Conservation (phyloP, 2,797 vertebrate species). For the Cyclura pinguis region DNA sequence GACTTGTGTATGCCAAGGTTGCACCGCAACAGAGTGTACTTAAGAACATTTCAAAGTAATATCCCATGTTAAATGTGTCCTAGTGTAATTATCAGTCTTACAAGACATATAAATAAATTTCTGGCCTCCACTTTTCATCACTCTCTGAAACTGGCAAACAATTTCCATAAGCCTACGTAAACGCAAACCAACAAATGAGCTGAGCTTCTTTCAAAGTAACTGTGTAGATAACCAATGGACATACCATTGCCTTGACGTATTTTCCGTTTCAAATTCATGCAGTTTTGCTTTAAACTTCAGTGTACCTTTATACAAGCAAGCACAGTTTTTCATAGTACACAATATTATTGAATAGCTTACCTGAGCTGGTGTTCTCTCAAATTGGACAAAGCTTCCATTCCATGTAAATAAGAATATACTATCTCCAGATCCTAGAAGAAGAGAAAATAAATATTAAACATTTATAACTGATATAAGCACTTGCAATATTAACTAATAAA, state of each 20-base stretch:
- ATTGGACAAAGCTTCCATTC: constrained; percentile 98
- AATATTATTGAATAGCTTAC: constrained; percentile 75
- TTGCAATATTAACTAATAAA: constrained; percentile 41
- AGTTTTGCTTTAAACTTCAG: not conserved
- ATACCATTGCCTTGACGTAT: not conserved
- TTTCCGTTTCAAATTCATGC: not conserved
- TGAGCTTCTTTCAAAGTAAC: too few species aligned
- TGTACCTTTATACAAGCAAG: not conserved
- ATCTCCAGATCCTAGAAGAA: constrained; percentile 94
- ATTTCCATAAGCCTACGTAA: too few species aligned
- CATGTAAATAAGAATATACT: constrained; percentile 97
- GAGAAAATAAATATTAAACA: constrained; percentile 60
- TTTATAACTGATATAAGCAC: constrained; percentile 21
- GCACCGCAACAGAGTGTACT: too few species aligned
- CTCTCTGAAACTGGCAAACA: too few species aligned
- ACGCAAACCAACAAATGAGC: too few species aligned
- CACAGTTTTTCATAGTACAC: not conserved
- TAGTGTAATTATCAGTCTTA: too few species aligned
- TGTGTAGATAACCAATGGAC: too few species aligned
- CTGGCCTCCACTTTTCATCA: too few species aligned
- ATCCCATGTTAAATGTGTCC: too few species aligned
- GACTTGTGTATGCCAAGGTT: too few species aligned
- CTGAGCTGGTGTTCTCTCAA: constrained; percentile 96
- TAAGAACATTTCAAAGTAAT: too few species aligned
- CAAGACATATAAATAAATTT: too few species aligned